Conservation (phyloP, 2,797 vertebrate genomes). For the Triplophysa yarkandensis region DNA sequence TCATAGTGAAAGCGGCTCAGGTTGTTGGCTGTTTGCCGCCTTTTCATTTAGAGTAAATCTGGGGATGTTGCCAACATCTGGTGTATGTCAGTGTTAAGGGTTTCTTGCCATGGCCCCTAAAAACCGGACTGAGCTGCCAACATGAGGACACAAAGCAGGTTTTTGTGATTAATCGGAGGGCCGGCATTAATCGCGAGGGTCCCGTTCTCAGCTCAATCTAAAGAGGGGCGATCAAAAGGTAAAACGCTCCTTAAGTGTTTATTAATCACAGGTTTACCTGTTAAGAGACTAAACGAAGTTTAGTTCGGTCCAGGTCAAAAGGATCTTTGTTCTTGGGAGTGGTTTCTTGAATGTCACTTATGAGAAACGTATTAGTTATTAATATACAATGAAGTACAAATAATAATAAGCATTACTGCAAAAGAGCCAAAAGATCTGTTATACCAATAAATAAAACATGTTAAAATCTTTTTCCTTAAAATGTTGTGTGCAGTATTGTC, state of each 20-base stretch:
- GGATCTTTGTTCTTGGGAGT: neutral
- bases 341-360: too few relatives aligned
- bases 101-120: slow-evolving; percentile 60
- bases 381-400: too few relatives aligned
- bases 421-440: too few relatives aligned
- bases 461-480: too few relatives aligned
- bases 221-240: slow-evolving; percentile 65
- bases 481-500: too few relatives aligned
- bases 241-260: slow-evolving; percentile 48
- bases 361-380: too few relatives aligned
- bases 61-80: slow-evolving; percentile 78
- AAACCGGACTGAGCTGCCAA: slow-evolving; percentile 69
- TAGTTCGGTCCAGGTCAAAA: neutral
- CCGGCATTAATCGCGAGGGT: slow-evolving; percentile 73
- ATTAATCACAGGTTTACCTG: slow-evolving; percentile 33
- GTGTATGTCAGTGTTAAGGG: slow-evolving; percentile 79
- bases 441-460: too few relatives aligned
- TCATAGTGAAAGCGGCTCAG: slow-evolving; percentile 79
- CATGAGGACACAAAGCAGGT: slow-evolving; percentile 76
- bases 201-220: slow-evolving; percentile 60
- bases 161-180: slow-evolving; percentile 79
- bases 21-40: slow-evolving; percentile 78
- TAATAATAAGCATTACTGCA: too few relatives aligned
- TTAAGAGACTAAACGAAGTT: neutral
- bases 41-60: slow-evolving; percentile 79